These are phyloP conservation scores for Oryzias curvinotus DNA, from an alignment of 2,113 vertebrate genomes.

Conservation along the genomic window DNA sequence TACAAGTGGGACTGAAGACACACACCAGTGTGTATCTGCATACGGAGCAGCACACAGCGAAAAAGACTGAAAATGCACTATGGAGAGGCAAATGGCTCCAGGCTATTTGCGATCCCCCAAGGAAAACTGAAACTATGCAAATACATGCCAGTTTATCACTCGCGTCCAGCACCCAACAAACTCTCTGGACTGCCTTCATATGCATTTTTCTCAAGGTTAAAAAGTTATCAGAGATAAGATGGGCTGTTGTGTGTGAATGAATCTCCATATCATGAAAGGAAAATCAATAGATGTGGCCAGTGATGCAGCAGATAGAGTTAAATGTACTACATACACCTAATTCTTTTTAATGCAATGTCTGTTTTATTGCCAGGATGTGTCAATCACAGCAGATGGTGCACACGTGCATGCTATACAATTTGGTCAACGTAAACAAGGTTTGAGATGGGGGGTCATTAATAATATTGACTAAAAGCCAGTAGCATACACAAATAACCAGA, in stretches of 20 bases:
- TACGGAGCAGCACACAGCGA: background rate
- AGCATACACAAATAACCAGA: background rate
- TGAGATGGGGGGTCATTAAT: background rate
- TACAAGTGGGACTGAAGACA: slow-evolving; percentile 37
- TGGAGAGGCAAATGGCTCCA: slow-evolving; percentile 21
- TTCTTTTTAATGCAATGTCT: slow-evolving; percentile 30
- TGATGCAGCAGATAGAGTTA: slow-evolving; percentile 52
- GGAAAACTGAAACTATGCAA: slow-evolving; percentile 63
- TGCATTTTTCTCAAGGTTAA: slow-evolving; percentile 71
- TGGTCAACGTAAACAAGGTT: slow-evolving; percentile 3
- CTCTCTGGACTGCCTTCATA: slow-evolving; percentile 41
- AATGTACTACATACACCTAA: slow-evolving; percentile 43
- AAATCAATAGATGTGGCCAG: slow-evolving; percentile 64
- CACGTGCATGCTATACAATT: background rate
- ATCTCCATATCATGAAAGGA: slow-evolving; percentile 67
- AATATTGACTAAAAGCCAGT: slow-evolving; percentile 1
- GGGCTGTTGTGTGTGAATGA: slow-evolving; percentile 55
- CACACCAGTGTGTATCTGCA: slow-evolving; percentile 14
- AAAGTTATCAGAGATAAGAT: slow-evolving; percentile 53
- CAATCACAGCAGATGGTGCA: slow-evolving; percentile 1
- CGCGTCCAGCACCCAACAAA: slow-evolving; percentile 39
- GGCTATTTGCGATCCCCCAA: slow-evolving; percentile 46
- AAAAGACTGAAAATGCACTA: slow-evolving; percentile 22
- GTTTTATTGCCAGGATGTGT: slow-evolving; percentile 22
- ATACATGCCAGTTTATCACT: slow-evolving; percentile 71